Conservation (phyloP, 2,888 invertebrate genomes). For the Drosophila mimetica region DNA sequence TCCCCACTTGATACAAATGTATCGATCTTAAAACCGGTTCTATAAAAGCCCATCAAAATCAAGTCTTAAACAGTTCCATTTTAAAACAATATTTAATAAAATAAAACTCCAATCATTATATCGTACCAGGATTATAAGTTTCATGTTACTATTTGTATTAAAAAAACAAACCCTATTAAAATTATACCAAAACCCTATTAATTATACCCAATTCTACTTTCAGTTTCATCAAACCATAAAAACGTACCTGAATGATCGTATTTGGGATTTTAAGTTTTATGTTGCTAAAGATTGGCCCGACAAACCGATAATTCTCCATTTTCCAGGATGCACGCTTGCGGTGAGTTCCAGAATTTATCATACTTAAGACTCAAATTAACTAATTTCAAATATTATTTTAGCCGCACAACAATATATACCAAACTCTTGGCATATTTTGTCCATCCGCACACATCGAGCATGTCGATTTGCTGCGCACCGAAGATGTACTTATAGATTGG, state of each 20-base stretch:
- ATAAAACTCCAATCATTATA: not conserved
- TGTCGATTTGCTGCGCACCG: slow-evolving; percentile 89
- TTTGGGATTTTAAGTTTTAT: slow-evolving; percentile 96
- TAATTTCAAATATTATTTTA: slow-evolving; percentile 71
- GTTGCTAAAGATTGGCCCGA: slow-evolving; percentile 95
- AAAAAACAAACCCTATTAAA: too few relatives aligned
- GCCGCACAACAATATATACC: slow-evolving; percentile 92
- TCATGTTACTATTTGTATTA: too few relatives aligned
- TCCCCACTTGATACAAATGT: too few relatives aligned
- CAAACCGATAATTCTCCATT: slow-evolving; percentile 92
- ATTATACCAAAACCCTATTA: too few relatives aligned
- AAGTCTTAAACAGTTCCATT: too few relatives aligned
- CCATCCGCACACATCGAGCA: slow-evolving; percentile 90
- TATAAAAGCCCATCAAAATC: not conserved
- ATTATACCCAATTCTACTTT: slow-evolving; percentile 10
- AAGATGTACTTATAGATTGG: slow-evolving; percentile 92
- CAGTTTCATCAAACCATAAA: slow-evolving; percentile 96
- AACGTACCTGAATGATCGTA: slow-evolving; percentile 94
- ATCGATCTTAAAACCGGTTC: too few relatives aligned
- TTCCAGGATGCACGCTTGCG: slow-evolving; percentile 94
- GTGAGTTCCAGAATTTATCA: slow-evolving; percentile 85
- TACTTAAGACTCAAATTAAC: too few relatives aligned
- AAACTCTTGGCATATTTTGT: slow-evolving; percentile 94
- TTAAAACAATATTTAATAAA: not conserved
- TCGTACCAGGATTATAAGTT: not conserved